Conservation (phyloP, 2,888 invertebrate species). For the Limnephilus lunatus region DNA sequence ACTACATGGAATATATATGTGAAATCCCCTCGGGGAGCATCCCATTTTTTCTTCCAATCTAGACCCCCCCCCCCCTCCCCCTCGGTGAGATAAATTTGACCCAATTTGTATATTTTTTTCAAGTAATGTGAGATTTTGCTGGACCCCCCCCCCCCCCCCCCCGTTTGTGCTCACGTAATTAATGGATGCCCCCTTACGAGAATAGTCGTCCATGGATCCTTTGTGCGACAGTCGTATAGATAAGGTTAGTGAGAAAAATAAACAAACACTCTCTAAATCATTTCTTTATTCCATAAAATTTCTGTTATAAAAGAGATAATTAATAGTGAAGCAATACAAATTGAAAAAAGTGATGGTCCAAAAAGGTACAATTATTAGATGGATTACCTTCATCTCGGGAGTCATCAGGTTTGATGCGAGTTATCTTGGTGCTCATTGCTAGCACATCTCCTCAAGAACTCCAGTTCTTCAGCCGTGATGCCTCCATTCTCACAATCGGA, state of each 20-base stretch:
- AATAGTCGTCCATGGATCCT: too few relatives aligned
- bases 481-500: constrained; percentile 80
- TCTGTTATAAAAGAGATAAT: neutral
- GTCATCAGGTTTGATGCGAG: neutral
- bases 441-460: constrained; percentile 62
- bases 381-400: neutral
- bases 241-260: neutral
- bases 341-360: neutral
- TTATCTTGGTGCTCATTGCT: neutral
- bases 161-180: too few relatives aligned
- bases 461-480: constrained; percentile 62
- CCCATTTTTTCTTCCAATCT: too few relatives aligned
- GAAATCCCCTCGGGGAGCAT: too few relatives aligned
- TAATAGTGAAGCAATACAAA: neutral
- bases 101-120: too few relatives aligned
- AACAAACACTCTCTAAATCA: neutral
- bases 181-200: too few relatives aligned
- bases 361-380: neutral
- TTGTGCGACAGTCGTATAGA: too few relatives aligned
- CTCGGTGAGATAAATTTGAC: too few relatives aligned
- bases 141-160: too few relatives aligned
- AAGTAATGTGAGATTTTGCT: too few relatives aligned
- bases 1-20: too few relatives aligned
- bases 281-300: neutral
- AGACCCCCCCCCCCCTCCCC: too few relatives aligned